These are phyloP conservation scores for Crambe crambe DNA, from an alignment of 37 sponge, comb jelly and placozoan species.

Conservation along the genomic window DNA sequence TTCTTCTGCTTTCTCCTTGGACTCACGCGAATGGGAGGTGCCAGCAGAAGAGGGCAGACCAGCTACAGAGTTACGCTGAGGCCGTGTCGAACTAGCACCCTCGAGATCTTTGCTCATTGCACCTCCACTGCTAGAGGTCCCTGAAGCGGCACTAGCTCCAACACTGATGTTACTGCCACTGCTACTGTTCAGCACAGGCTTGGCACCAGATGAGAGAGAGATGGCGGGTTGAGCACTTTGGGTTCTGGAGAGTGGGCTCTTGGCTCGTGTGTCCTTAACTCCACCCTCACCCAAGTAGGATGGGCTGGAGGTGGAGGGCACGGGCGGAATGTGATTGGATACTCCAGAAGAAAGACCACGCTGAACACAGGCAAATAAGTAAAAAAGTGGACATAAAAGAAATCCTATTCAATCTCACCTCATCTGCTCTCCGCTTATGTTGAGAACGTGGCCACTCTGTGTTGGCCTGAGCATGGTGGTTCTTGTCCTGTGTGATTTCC, in stretches of 20 bases:
- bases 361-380: neutral
- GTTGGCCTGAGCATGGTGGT: neutral
- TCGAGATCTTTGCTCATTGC: no score
- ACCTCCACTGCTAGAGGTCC: no score
- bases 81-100: no score
- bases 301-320: neutral
- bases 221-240: neutral
- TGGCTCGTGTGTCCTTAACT: neutral
- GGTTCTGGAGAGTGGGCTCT: neutral
- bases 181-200: neutral
- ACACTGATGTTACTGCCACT: neutral
- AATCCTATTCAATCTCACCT: neutral
- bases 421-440: neutral
- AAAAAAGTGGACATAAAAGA: neutral
- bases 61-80: neutral
- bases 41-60: neutral
- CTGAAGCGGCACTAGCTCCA: neutral
- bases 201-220: no score
- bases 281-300: neutral
- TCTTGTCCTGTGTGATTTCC: neutral
- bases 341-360: neutral
- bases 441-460: neutral
- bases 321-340: neutral
- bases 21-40: neutral
- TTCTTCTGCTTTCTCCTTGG: constrained; percentile 41